Evolutionary conservation across 2,113 vertebrate genomes (phyloP).

Genomic region (Chionodraco myersi): DNA sequence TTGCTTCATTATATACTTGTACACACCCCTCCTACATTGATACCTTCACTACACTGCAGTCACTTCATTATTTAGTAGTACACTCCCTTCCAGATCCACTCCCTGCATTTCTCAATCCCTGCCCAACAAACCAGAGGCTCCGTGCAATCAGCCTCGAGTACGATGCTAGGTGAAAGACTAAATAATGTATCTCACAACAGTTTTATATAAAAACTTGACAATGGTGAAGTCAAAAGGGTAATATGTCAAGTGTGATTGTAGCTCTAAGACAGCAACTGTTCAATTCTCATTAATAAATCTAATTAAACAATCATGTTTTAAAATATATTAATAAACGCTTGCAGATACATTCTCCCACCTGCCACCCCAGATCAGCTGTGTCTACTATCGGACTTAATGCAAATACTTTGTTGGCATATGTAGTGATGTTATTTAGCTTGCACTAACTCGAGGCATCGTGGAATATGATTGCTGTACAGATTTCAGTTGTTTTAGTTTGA

Average conservation of each 20-base stretch:
- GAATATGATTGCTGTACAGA: no score
- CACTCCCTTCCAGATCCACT: constrained; percentile 29
- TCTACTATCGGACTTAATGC: no score
- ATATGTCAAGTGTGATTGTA: not conserved
- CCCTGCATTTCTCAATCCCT: not conserved
- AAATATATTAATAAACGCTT: no score
- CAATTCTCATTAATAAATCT: not conserved
- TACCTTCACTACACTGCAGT: constrained; percentile 55
- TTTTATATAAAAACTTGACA: not conserved
- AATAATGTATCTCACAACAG: not conserved
- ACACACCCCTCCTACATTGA: constrained; percentile 27
- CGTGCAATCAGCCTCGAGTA: not conserved
- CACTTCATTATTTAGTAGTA: constrained; percentile 68
- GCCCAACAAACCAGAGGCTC: constrained; percentile 6
- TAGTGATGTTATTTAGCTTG: no score
- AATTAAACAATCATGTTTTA: no score
- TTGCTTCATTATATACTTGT: constrained; percentile 12
- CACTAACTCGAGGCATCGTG: no score
- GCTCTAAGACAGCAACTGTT: constrained; percentile 1
- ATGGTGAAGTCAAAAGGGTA: not conserved
- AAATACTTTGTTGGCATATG: no score
- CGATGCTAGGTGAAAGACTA: not conserved
- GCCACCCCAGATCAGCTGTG: no score
- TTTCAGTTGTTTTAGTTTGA: no score
- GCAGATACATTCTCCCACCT: no score